A percentile compares a stretch with the other conserved stretches of the same genome.
Evolutionary conservation across 2,113 vertebrate genomes (phyloP).

Genomic region (Nicator chloris): DNA sequence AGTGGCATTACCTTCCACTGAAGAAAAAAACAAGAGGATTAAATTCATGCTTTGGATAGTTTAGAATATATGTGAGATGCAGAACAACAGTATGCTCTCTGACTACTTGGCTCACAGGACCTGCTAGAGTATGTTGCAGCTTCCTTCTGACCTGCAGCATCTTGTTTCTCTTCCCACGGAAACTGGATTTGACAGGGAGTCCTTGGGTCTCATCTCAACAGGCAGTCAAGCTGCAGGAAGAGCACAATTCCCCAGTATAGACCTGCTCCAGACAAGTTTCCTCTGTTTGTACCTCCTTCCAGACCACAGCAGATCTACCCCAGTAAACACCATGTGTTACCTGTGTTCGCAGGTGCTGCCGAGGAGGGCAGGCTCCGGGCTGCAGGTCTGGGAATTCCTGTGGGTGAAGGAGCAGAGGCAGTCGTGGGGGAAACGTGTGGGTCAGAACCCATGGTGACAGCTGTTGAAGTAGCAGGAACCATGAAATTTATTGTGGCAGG

Average conservation of each 20-base stretch:
- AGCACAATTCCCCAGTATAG: neutral
- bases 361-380: neutral
- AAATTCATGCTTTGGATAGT: neutral
- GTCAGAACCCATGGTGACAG: neutral
- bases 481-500: neutral
- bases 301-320: neutral
- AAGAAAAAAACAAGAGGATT: neutral
- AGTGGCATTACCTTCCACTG: neutral
- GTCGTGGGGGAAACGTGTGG: rapidly evolving
- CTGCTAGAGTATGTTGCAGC: neutral
- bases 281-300: neutral
- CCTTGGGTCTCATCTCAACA: neutral
- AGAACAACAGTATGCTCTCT: rapidly evolving
- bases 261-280: neutral
- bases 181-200: neutral
- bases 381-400: neutral
- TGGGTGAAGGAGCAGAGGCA: neutral
- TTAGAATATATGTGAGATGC: neutral
- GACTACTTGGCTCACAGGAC: neutral
- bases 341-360: neutral
- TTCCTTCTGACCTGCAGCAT: neutral
- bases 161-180: neutral
- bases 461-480: neutral
- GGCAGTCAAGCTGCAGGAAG: neutral
- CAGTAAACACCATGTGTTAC: rapidly evolving